phyloP scores from a whole-genome alignment of 2,797 vertebrate genomes.

The Peromyscus attwateri region DNA sequence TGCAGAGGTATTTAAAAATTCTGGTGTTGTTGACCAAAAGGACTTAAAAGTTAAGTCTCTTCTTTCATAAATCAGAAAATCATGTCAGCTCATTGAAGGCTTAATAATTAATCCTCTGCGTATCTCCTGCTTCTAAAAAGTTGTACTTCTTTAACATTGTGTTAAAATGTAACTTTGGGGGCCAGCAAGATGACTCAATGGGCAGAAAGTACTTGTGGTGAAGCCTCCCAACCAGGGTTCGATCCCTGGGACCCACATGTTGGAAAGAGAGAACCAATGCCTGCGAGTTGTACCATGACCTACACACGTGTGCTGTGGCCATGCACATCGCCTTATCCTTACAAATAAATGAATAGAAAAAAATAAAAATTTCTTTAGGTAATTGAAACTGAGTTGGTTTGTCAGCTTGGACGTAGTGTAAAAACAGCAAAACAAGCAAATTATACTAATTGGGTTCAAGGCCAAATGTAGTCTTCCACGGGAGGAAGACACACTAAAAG shows the following conservation, averaged over 20 bases:
- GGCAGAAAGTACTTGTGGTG: background rate
- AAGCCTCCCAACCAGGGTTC: background rate
- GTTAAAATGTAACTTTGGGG: background rate
- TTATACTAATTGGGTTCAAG: constrained; percentile 41
- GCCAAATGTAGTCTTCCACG: background rate
- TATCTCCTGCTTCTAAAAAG: constrained; percentile 12
- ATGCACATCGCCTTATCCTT: no score
- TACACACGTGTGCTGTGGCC: background rate
- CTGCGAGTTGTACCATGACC: background rate
- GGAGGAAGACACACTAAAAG: background rate
- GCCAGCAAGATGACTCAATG: background rate
- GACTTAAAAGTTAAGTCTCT: constrained; percentile 18
- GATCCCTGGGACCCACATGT: background rate
- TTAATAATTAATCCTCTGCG: background rate
- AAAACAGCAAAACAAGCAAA: constrained; percentile 48
- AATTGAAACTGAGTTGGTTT: constrained; percentile 78
- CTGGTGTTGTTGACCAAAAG: constrained; percentile 29
- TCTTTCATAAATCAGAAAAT: constrained; percentile 35
- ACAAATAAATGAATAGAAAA: background rate
- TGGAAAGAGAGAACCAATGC: background rate
- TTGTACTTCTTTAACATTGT: constrained; percentile 72
- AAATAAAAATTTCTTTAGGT: background rate
- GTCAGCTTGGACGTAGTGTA: background rate
- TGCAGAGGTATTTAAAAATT: background rate
- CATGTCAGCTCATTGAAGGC: constrained; percentile 9